phyloP scores from a whole-genome alignment of 2,113 vertebrate species.

The Brienomyrus brachyistius region DNA sequence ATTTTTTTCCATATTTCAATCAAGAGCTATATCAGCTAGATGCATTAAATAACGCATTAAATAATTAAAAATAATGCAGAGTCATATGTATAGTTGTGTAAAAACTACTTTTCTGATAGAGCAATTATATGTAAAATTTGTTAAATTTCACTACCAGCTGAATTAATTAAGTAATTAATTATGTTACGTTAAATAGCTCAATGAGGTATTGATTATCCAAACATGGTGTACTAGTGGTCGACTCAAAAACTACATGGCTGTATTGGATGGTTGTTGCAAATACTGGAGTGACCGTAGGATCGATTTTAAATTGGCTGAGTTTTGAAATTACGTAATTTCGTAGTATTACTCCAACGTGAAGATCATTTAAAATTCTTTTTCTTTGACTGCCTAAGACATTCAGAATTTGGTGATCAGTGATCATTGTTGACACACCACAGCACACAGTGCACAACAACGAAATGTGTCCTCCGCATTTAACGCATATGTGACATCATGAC shows the following conservation, averaged over 20 bases:
- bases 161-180: too few relatives aligned
- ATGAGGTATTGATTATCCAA: too few relatives aligned
- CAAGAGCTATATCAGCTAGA: background rate
- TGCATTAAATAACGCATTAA: background rate
- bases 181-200: too few relatives aligned
- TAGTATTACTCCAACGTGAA: background rate
- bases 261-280: background rate
- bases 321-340: background rate
- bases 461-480: too few relatives aligned
- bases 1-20: background rate
- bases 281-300: background rate
- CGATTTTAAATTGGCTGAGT: background rate
- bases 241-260: background rate
- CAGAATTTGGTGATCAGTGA: background rate
- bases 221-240: background rate
- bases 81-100: background rate
- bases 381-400: background rate
- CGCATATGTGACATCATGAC: too few relatives aligned
- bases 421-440: too few relatives aligned
- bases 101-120: background rate
- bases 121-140: background rate
- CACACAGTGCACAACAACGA: too few relatives aligned
- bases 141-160: too few relatives aligned
- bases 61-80: background rate
- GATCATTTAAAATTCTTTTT: background rate